Percentiles rank a stretch among this genome's conserved stretches.
These are phyloP conservation scores for Charadrius vociferus DNA, from an alignment of 2,113 vertebrate genomes.

Conservation along the genomic window DNA sequence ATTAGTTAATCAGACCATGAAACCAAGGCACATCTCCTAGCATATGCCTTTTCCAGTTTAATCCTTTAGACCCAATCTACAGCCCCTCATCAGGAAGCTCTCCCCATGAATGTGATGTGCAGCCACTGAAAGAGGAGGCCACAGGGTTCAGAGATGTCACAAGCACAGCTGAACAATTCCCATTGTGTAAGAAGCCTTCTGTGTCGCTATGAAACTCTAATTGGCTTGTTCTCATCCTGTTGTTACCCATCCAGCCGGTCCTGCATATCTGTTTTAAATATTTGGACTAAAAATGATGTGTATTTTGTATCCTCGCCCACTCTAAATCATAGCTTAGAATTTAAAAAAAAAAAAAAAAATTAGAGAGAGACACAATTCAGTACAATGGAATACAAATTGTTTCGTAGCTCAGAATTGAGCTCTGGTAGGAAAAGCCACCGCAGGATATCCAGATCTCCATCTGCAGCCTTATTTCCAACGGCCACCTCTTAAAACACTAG, in stretches of 20 bases:
- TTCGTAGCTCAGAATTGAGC: neutral
- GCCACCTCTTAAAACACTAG: neutral
- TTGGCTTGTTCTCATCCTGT: neutral
- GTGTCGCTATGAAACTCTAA: neutral
- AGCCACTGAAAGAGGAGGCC: neutral
- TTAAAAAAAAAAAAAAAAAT: neutral
- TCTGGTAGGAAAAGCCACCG: neutral
- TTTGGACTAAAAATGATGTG: conserved; percentile 6
- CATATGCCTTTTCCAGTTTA: neutral
- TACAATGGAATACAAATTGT: neutral
- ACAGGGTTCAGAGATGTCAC: neutral
- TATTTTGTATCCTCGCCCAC: neutral
- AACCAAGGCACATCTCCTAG: neutral
- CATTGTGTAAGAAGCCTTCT: neutral
- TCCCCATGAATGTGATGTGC: neutral
- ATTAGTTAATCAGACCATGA: neutral
- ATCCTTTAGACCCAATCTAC: neutral
- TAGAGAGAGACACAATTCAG: neutral
- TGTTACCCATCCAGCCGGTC: neutral
- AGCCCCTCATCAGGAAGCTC: neutral
- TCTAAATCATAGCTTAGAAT: neutral
- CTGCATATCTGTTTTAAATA: conserved; percentile 24
- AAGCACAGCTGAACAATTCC: neutral
- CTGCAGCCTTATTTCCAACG: neutral
- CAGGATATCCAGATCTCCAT: neutral